Base-by-base conservation (phyloP, 2,888 invertebrate genomes). In the Agonopterix arenella region DNA sequence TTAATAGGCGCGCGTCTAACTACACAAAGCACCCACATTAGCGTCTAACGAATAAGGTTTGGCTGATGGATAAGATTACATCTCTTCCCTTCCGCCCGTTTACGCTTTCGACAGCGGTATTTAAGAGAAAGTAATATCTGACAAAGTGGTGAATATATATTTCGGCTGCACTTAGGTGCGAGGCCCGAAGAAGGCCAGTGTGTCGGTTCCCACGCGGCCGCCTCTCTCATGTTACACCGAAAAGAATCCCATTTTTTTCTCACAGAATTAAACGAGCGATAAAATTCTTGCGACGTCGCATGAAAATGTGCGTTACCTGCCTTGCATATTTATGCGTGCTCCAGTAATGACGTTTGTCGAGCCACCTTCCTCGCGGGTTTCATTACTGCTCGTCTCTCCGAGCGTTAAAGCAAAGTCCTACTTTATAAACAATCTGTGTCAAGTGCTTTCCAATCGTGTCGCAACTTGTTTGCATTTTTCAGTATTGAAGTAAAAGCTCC, bases 291-390 rank as follows among this genome's bases (percentile, higher is more conserved):
- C 82, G 84, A 84, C 85, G 89, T 89, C 85, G 82, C 88, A 84
- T 86, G 86, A 86, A 89, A 89, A 89, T 88, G 86, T 88, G 83
- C 86, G 85, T 86, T 84, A 88, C 89, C 86, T 86, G 89, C 77
- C 89, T 83, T 88, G 89, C 89, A 89, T 89, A 88, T 85, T 89
- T 88, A 89, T 88, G 84, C 78, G 84, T 82, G 78, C 70, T 79
- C 73, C 73, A 72, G 85, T 89, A 88, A 89, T 89, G 86, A 89
- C 84, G 82, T 85, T 88, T 85, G 85, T 76, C 70, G 83, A 80
- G 79, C 73, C 75, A 73, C 64, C 70, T 58, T 64, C 68, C 70
- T 66, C 70, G 70, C 73, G 71, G 64, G 73, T 79, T 81, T 84
- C 83, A 85, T 85, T 85, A 85, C 74, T 60, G 72, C 73, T 73